Conservation (phyloP, 2,888 invertebrate species). For the Agonopterix heracliana region DNA sequence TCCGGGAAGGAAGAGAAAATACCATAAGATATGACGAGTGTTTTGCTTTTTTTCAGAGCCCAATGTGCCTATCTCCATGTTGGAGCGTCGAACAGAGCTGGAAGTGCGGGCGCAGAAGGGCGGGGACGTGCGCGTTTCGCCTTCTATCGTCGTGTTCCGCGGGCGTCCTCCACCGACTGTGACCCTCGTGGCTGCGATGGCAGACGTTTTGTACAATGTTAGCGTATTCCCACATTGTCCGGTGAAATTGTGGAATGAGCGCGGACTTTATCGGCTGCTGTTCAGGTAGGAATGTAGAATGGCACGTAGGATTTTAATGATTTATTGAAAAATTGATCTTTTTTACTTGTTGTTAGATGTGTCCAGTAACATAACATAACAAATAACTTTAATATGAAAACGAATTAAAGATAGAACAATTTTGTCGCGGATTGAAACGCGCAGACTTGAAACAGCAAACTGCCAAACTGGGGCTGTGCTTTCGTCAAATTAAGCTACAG, state of each 20-base stretch:
- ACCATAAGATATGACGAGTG: neutral
- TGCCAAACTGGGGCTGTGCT: too few relatives aligned
- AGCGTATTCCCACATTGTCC: slow-evolving; percentile 43
- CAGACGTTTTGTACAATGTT: slow-evolving; percentile 50
- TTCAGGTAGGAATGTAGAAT: slow-evolving; percentile 41
- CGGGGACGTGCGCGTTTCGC: slow-evolving; percentile 37
- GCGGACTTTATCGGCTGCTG: slow-evolving; percentile 52
- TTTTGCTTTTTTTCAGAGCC: slow-evolving; percentile 38
- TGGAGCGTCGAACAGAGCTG: slow-evolving; percentile 52
- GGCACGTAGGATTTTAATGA: too few relatives aligned
- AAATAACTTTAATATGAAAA: too few relatives aligned
- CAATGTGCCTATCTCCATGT: slow-evolving; percentile 48
- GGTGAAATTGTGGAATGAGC: slow-evolving; percentile 53
- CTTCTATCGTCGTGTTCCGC: slow-evolving; percentile 16
- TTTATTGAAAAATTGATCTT: too few relatives aligned
- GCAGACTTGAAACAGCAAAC: too few relatives aligned
- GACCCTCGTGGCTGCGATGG: slow-evolving; percentile 38
- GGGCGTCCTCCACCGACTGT: slow-evolving; percentile 45
- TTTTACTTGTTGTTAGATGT: too few relatives aligned
- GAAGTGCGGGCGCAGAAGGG: slow-evolving; percentile 59
- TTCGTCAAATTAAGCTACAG: too few relatives aligned
- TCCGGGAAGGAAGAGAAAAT: too few relatives aligned
- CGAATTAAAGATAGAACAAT: too few relatives aligned
- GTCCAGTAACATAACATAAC: too few relatives aligned
- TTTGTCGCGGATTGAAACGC: too few relatives aligned